Evolutionary conservation across 2,888 invertebrate genomes (phyloP), one percentile per base, ranked within the genome.

Genomic region (Xestia rhomboidea): DNA sequence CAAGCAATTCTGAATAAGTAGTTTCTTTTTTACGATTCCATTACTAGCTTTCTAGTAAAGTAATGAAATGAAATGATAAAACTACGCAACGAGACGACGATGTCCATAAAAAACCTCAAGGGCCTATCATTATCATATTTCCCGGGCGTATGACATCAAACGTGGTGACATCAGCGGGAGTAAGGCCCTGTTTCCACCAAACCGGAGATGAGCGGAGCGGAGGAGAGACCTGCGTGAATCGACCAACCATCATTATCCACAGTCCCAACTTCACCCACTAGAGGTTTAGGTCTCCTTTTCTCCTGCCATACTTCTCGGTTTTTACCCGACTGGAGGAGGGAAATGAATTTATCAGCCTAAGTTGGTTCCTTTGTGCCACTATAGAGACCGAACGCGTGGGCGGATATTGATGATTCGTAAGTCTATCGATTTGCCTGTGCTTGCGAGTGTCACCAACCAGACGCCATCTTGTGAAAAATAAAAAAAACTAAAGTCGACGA

Each of bases 61-160:
- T 46, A 73, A 70, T 80, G 21, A 51, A 70, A 68, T 73, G 60
- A 66, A 66, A 68, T 66, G 68, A 72, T 69, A 69, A 81, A 81
- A 67, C 66, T 63, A 68, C 27, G 51, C 60, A 76, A 63, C 49
- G 76, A 72, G 49, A 30, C 49, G 57, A 66, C n/a, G 62, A 68
- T 41, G 30, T 21, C 24, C 24, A 74, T 74, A 74, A 73, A 64
- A 49, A 21, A 21, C n/a, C 30, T 62, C 21, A 71, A 51, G 38
- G 64, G 62, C 30, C 15, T 34, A 54, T 54, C 27, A 72, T 76
- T 83, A 69, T 77, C 83, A 77, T 83, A 77, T 83, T 77, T 75
- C n/a, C 64, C 51, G 63, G 51, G n/a, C 38, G 41, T 62, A n/a
- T n/a, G n/a, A n/a, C 34, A 63, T 70, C 38, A 71, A 73, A 71